Evolutionary conservation across 2,797 vertebrate species (phyloP).

Genomic region (Microctenopoma lineatum): DNA sequence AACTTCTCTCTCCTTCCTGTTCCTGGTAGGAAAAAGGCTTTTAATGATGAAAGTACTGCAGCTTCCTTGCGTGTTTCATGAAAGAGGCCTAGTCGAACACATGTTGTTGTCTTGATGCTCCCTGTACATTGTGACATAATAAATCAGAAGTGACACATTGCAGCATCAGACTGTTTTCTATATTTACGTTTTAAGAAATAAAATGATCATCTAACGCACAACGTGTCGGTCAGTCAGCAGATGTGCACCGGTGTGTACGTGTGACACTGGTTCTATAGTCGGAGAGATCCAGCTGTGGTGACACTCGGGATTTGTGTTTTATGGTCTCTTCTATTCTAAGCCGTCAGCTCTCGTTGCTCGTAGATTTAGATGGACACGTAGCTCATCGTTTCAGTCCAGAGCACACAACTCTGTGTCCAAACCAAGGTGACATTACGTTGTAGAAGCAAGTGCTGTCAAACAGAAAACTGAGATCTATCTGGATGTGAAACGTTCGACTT

Average conservation of each 20-base stretch:
- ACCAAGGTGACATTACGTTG: slow-evolving; percentile 29
- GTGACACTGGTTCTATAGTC: slow-evolving; percentile 29
- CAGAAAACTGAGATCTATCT: slow-evolving; percentile 21
- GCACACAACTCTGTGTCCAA: slow-evolving; percentile 3
- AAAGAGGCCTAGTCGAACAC: slow-evolving; percentile 24
- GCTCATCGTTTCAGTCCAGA: slow-evolving; percentile 19
- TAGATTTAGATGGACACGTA: slow-evolving; percentile 21
- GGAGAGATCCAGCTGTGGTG: slow-evolving; percentile 31
- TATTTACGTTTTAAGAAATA: slow-evolving; percentile 6
- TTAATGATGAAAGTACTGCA: slow-evolving; percentile 41
- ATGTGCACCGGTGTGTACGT: slow-evolving; percentile 20
- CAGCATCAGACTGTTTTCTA: slow-evolving; percentile 18
- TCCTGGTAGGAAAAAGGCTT: slow-evolving; percentile 30
- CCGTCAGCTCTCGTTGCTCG: slow-evolving; percentile 29
- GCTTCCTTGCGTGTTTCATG: slow-evolving; percentile 28
- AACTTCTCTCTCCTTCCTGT: slow-evolving; percentile 15
- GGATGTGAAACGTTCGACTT: slow-evolving; percentile 11
- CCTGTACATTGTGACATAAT: slow-evolving; percentile 12
- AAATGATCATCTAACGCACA: slow-evolving; percentile 32
- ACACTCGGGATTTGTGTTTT: slow-evolving; percentile 22
- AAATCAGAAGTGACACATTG: slow-evolving; percentile 4
- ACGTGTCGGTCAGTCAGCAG: slow-evolving; percentile 8
- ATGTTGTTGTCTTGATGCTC: slow-evolving; percentile 18
- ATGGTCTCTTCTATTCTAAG: slow-evolving; percentile 22
- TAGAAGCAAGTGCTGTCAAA: slow-evolving; percentile 11